Evolutionary conservation across 2,797 vertebrate species (phyloP).

Genomic region (Luscinia luscinia): DNA sequence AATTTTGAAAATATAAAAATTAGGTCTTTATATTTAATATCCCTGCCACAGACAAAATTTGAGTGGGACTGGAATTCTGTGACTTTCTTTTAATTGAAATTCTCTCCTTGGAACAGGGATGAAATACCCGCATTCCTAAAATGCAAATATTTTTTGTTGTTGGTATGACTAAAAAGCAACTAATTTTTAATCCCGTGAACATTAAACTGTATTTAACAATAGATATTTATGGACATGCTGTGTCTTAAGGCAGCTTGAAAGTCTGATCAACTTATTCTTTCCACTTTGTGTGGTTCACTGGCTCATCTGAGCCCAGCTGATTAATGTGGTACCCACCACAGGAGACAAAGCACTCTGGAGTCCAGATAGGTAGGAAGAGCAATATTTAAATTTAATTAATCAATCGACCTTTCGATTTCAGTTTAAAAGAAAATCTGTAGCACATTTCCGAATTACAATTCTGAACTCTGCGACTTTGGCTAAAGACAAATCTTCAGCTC

Average conservation of each 20-base stretch:
- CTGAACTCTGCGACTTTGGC: accelerated
- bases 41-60: not conserved
- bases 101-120: not conserved
- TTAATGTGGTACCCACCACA: not conserved
- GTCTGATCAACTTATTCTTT: not conserved
- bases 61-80: not conserved
- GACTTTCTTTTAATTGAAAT: not conserved
- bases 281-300: not conserved
- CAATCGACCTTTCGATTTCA: not conserved
- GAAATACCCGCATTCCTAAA: not conserved
- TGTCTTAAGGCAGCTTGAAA: not conserved
- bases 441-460: not conserved
- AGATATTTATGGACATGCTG: not conserved
- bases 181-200: not conserved
- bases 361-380: not conserved
- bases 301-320: not conserved
- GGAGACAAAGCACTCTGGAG: not conserved
- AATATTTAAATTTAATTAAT: not conserved
- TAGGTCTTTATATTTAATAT: not conserved
- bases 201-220: not conserved
- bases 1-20: not conserved
- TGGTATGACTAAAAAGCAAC: not conserved
- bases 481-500: not conserved
- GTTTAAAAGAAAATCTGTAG: not conserved
- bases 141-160: not conserved